Conservation (phyloP, 2,113 vertebrate genomes). For the Hystrix brachyura region DNA sequence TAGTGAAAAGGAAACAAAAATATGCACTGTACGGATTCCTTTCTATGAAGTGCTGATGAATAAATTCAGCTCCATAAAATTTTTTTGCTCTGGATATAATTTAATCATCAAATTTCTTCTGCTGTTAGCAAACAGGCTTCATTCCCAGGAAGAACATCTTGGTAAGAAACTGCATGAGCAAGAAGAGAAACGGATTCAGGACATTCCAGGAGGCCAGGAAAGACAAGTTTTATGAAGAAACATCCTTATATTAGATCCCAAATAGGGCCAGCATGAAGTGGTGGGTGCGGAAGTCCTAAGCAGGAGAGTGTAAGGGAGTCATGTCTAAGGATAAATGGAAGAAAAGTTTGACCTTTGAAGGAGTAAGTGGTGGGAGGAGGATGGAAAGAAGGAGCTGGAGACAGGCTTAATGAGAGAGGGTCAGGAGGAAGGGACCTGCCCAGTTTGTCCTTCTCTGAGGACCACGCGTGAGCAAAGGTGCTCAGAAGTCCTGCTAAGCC, state of each 20-base stretch:
- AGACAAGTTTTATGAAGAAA: background rate
- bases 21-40: background rate
- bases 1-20: background rate
- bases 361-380: background rate
- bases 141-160: background rate
- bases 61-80: background rate
- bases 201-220: background rate
- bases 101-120: background rate
- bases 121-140: background rate
- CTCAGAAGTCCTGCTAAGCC: background rate
- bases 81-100: background rate
- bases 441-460: background rate
- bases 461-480: accelerated
- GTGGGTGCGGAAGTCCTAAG: background rate
- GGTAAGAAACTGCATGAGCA: background rate
- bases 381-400: background rate
- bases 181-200: background rate
- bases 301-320: background rate
- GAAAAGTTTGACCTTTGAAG: background rate
- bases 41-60: background rate
- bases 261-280: background rate
- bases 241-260: background rate
- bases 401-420: background rate
- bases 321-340: accelerated
- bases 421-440: background rate